phyloP scores from a whole-genome alignment of 2,797 vertebrate species.

The Neostethus bicornis region DNA sequence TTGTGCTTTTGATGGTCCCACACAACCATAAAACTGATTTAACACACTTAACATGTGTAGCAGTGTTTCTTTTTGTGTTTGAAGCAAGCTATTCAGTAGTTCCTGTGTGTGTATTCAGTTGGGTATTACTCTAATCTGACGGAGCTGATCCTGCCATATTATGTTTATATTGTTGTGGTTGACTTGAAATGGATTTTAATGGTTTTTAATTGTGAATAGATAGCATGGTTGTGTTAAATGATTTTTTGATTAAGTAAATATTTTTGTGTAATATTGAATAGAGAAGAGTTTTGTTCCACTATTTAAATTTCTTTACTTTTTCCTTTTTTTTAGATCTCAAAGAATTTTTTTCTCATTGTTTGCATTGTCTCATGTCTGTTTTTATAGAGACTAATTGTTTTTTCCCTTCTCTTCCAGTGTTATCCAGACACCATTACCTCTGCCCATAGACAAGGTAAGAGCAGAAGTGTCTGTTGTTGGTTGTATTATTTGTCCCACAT shows the following conservation, averaged over 20 bases:
- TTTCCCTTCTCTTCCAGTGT: slow-evolving; percentile 82
- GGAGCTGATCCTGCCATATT: background rate
- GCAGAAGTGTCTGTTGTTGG: slow-evolving; percentile 4
- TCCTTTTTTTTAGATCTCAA: too few species aligned
- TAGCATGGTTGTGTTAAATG: background rate
- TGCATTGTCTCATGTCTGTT: slow-evolving; percentile 51
- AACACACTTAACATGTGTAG: background rate
- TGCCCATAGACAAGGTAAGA: slow-evolving; percentile 99
- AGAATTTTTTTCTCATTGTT: too few species aligned
- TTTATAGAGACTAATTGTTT: slow-evolving; percentile 61
- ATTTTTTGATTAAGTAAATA: too few species aligned
- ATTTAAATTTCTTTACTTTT: too few species aligned
- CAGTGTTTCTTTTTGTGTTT: slow-evolving; percentile 6
- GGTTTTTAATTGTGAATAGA: background rate
- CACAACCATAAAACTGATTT: slow-evolving; percentile 1
- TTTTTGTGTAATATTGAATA: too few species aligned
- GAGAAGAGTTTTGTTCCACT: too few species aligned
- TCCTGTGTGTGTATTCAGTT: background rate
- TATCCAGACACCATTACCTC: slow-evolving; percentile 94
- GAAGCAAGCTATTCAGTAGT: background rate
- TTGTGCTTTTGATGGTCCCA: slow-evolving; percentile 8
- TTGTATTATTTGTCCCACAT: slow-evolving; percentile 7
- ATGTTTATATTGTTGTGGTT: background rate
- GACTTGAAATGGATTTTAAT: background rate
- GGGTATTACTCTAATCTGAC: background rate